phyloP scores from a whole-genome alignment of 2,888 invertebrate genomes.

The Nephrotoma guestfalica region DNA sequence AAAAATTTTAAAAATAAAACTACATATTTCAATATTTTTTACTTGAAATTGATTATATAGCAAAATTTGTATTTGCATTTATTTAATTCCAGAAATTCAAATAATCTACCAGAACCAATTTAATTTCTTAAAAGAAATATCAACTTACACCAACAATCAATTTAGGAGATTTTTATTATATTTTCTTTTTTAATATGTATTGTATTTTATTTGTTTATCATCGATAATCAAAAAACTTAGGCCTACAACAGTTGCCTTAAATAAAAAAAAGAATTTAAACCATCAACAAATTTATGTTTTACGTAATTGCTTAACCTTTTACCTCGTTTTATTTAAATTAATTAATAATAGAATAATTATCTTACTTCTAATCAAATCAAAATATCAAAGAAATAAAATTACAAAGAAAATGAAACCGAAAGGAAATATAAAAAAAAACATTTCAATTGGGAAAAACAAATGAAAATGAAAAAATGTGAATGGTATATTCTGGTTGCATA shows the following conservation, averaged over 20 bases:
- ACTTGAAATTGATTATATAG: not conserved
- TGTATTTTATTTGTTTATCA: not conserved
- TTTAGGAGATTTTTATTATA: not conserved
- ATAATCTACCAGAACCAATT: not conserved
- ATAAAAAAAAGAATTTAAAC: not conserved
- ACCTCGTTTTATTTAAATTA: not conserved
- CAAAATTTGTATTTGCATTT: not conserved
- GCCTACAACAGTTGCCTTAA: not conserved
- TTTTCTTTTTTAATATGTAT: not conserved
- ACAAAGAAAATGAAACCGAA: not conserved
- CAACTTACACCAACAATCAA: not conserved
- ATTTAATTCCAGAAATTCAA: not conserved
- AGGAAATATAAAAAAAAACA: not conserved
- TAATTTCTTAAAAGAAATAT: not conserved
- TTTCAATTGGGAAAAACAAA: not conserved
- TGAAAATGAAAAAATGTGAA: not conserved
- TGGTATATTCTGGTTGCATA: not conserved
- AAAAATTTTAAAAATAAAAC: not conserved
- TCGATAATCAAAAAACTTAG: not conserved
- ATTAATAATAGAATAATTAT: not conserved
- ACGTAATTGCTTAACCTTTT: not conserved
- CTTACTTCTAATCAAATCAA: not conserved
- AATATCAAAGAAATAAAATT: not conserved
- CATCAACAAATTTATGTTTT: not conserved
- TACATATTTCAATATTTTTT: not conserved